These are phyloP conservation scores for Archips xylosteana DNA, from an alignment of 2,888 invertebrate species.

Conservation along the genomic window DNA sequence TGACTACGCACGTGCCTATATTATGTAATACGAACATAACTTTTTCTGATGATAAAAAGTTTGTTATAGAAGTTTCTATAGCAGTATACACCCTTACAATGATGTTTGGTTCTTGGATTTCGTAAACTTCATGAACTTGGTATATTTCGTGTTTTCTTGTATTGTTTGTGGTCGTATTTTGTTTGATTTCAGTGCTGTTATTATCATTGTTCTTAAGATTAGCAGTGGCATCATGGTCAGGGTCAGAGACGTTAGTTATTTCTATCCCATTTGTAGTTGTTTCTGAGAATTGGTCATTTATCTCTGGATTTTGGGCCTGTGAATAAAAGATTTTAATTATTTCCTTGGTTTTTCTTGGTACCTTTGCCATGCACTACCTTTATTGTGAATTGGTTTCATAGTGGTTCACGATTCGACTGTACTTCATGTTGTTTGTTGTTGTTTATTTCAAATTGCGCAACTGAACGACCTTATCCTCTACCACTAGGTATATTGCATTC, in stretches of 20 bases:
- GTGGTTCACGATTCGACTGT: too few species aligned
- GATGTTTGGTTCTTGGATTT: slow-evolving; percentile 12
- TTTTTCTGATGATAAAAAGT: slow-evolving; percentile 61
- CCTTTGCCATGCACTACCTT: too few species aligned
- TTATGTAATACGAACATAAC: slow-evolving; percentile 66
- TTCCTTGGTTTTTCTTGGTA: too few species aligned
- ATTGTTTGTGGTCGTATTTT: slow-evolving; percentile 7
- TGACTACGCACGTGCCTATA: slow-evolving; percentile 74
- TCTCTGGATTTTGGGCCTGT: slow-evolving; percentile 67
- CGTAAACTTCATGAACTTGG: neutral
- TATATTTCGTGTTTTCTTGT: slow-evolving; percentile 18
- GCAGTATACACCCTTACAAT: slow-evolving; percentile 51
- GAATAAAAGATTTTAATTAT: slow-evolving; percentile 16
- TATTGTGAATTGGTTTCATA: too few species aligned
- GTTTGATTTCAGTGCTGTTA: neutral
- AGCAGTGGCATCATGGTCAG: neutral
- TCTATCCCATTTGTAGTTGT: slow-evolving; percentile 3
- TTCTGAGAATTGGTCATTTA: slow-evolving; percentile 52
- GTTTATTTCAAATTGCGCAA: too few species aligned
- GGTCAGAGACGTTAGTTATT: neutral
- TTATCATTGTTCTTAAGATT: neutral
- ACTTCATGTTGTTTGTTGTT: too few species aligned
- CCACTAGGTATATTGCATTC: too few species aligned
- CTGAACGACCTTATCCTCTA: too few species aligned
- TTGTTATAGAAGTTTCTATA: slow-evolving; percentile 55